Evolutionary conservation across 1,140 invertebrate genomes (phyloP).

Genomic region (Conus betulinus): DNA sequence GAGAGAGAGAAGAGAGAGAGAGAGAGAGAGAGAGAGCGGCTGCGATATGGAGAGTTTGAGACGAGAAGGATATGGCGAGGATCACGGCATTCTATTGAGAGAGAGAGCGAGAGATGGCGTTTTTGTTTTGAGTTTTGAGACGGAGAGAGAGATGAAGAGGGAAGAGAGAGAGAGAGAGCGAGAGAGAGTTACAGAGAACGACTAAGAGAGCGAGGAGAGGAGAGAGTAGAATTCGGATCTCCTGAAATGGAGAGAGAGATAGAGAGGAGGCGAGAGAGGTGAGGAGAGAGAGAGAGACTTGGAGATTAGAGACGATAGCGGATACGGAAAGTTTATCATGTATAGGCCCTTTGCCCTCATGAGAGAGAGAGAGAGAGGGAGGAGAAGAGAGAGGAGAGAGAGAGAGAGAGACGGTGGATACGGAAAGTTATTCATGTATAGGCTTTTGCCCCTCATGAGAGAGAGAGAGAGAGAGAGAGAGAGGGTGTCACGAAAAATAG

Average conservation of each 20-base stretch:
- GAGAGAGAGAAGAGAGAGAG: background rate
- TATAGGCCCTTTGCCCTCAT: no score
- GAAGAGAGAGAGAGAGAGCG: background rate
- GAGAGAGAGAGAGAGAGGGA: no score
- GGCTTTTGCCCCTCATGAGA: no score
- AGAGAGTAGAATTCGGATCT: no score
- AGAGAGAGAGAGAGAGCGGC: background rate
- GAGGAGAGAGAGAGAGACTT: background rate
- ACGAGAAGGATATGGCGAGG: background rate
- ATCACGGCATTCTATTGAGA: no score
- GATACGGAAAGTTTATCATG: background rate
- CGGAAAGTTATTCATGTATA: no score
- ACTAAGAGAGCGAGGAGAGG: background rate
- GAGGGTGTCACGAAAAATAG: no score
- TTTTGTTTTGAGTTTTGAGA: no score
- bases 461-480: no score
- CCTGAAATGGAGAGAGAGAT: background rate
- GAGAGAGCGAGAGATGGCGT: background rate
- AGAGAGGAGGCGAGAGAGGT: background rate
- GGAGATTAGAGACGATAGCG: background rate
- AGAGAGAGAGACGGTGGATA: no score
- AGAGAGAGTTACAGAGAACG: background rate
- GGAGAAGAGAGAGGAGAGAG: no score
- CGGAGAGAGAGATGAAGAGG: background rate
- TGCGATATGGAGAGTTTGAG: background rate